Conservation (phyloP, 2,888 invertebrate species). For the Copidosoma aretas region DNA sequence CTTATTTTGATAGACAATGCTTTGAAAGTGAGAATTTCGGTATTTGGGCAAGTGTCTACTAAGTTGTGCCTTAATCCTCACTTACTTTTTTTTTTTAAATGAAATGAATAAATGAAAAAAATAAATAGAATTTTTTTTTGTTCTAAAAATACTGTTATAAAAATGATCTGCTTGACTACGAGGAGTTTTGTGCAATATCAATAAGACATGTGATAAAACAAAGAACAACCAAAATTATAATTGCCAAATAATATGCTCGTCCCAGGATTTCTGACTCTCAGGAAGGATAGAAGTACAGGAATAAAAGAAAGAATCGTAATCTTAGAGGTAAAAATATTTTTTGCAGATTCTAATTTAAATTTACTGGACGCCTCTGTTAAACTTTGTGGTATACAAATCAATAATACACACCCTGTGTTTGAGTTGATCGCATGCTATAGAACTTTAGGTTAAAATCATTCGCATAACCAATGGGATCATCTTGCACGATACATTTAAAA, state of each 20-base stretch:
- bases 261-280: constrained; percentile 9
- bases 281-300: constrained; percentile 10
- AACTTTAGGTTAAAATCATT: constrained; percentile 13
- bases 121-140: too few relatives aligned
- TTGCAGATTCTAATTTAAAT: constrained; percentile 4
- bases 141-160: too few relatives aligned
- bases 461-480: constrained; percentile 24
- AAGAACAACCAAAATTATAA: too few relatives aligned
- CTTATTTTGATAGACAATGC: too few relatives aligned
- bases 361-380: constrained; percentile 10
- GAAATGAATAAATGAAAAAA: too few relatives aligned
- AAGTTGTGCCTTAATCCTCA: too few relatives aligned
- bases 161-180: too few relatives aligned
- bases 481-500: constrained; percentile 9
- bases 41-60: too few relatives aligned
- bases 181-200: too few relatives aligned
- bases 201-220: too few relatives aligned
- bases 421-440: constrained; percentile 26
- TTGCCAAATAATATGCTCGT: neutral
- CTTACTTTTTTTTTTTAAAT: too few relatives aligned
- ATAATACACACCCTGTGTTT: constrained; percentile 12
- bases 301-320: constrained; percentile 27
- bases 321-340: constrained; percentile 18
- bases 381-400: constrained; percentile 18
- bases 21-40: too few relatives aligned